These are phyloP conservation scores for Pheosia tremula DNA, from an alignment of 2,888 invertebrate genomes.

Conservation along the genomic window DNA sequence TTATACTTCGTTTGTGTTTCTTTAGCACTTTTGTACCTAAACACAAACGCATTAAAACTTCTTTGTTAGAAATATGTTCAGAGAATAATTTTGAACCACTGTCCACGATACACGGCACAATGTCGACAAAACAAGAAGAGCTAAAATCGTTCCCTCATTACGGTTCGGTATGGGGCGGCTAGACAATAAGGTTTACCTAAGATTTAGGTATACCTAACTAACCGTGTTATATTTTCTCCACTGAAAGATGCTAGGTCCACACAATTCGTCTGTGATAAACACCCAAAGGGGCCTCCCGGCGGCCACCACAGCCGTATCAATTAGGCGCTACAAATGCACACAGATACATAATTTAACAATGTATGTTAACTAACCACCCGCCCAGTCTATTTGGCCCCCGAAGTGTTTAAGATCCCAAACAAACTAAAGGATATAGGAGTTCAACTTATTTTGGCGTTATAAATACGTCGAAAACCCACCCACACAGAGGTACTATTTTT, in stretches of 20 bases:
- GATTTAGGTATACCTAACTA: too few relatives aligned
- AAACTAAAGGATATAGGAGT: background rate
- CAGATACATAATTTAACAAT: constrained; percentile 30
- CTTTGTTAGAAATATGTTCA: too few relatives aligned
- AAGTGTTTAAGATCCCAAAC: constrained; percentile 5
- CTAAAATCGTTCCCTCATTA: too few relatives aligned
- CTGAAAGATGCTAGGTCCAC: constrained; percentile 10
- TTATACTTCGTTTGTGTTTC: too few relatives aligned
- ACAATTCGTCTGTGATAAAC: constrained; percentile 9
- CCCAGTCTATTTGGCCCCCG: constrained; percentile 28
- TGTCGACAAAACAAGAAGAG: too few relatives aligned
- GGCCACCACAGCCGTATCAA: constrained; percentile 35
- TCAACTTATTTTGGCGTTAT: too few relatives aligned
- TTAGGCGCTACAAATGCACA: constrained; percentile 33
- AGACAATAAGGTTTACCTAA: too few relatives aligned
- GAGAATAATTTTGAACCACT: too few relatives aligned
- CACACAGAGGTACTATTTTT: constrained; percentile 16
- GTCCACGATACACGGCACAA: too few relatives aligned
- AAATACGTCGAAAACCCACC: constrained; percentile 12
- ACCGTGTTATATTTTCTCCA: constrained; percentile 12
- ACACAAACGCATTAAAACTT: too few relatives aligned
- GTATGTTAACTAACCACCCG: constrained; percentile 29
- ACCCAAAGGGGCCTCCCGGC: constrained; percentile 43
- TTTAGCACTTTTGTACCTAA: too few relatives aligned
- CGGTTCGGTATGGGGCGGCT: too few relatives aligned